These are phyloP conservation scores for Marmota flaviventris DNA, from an alignment of 2,113 vertebrate species.

Conservation along the genomic window DNA sequence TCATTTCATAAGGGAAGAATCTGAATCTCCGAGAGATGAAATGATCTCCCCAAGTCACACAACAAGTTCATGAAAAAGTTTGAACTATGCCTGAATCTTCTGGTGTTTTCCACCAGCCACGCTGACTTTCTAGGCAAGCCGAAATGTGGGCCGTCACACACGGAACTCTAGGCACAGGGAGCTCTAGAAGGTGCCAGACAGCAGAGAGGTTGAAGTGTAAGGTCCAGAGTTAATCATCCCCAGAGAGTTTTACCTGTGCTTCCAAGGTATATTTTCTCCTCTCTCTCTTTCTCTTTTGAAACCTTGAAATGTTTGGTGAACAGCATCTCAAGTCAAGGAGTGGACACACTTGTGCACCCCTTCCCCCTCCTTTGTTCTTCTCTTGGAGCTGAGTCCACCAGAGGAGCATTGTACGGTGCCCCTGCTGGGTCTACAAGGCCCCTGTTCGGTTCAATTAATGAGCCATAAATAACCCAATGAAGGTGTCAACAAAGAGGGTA, in stretches of 20 bases:
- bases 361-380: slow-evolving; percentile 78
- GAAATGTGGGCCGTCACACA: accelerated
- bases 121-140: not conserved
- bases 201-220: not conserved
- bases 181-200: not conserved
- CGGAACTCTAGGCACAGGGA: too few species aligned
- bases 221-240: not conserved
- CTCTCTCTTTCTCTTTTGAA: not conserved
- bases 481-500: slow-evolving; percentile 97
- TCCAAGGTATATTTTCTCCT: not conserved
- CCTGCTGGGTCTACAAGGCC: slow-evolving; percentile 95
- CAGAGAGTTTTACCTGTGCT: not conserved
- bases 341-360: not conserved
- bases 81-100: accelerated
- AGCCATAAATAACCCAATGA: slow-evolving; percentile 99
- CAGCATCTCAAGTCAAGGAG: slow-evolving; percentile 49
- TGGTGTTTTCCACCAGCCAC: not conserved
- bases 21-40: not conserved
- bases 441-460: slow-evolving; percentile 98
- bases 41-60: not conserved
- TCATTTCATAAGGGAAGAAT: not conserved
- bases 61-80: not conserved
- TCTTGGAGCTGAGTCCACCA: slow-evolving; percentile 77
- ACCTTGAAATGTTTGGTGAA: slow-evolving; percentile 56
- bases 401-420: slow-evolving; percentile 84